Conservation (phyloP, 2,888 invertebrate genomes). For the Bugula neritina region DNA sequence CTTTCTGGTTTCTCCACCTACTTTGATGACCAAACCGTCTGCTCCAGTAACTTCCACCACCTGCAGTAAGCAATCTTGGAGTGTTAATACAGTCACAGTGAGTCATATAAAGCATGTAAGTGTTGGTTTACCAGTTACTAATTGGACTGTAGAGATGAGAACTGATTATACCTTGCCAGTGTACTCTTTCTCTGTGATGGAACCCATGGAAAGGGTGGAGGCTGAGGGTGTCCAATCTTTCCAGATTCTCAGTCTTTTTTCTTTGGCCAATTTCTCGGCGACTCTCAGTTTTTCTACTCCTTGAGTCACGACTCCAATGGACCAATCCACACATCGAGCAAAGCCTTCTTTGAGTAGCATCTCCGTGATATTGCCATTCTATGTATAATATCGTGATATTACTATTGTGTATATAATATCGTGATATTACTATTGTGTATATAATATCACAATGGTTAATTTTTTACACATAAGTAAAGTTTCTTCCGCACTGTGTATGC, state of each 20-base stretch:
- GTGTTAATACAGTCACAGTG: background rate
- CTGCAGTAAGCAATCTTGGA: conserved; percentile 33
- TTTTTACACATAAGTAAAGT: too few relatives aligned
- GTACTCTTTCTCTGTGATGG: conserved; percentile 45
- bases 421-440: background rate
- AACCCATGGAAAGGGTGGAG: conserved; percentile 35
- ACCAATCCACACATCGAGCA: conserved; percentile 90
- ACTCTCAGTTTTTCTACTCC: conserved; percentile 75
- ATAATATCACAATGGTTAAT: background rate
- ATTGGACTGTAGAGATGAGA: background rate
- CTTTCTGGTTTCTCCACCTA: conserved; percentile 75
- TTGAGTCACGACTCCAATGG: conserved; percentile 73
- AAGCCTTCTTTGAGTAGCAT: conserved; percentile 80
- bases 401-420: background rate
- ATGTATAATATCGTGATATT: background rate
- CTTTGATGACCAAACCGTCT: conserved; percentile 81
- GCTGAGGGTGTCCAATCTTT: conserved; percentile 71
- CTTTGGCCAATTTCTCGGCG: conserved; percentile 83
- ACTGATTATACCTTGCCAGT: conserved; percentile 49
- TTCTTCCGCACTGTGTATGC: too few relatives aligned
- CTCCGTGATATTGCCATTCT: conserved; percentile 82
- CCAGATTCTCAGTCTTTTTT: conserved; percentile 80
- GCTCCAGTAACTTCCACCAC: conserved; percentile 83
- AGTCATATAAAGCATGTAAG: background rate
- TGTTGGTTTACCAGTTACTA: background rate